Evolutionary conservation across 2,888 invertebrate species (phyloP).

Genomic region (Encarsia formosa): DNA sequence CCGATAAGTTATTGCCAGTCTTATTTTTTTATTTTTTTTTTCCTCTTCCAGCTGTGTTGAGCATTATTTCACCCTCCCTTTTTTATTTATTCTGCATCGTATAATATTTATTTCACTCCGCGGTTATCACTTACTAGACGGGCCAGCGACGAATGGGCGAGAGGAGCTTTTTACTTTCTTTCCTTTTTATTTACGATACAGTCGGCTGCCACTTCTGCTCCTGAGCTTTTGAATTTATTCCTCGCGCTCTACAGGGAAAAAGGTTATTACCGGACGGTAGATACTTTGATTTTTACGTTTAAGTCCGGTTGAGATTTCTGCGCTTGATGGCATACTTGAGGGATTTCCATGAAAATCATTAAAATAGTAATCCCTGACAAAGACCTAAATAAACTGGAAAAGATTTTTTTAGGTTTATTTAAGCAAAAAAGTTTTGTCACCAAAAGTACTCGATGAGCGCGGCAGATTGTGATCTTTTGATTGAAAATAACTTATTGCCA

Average conservation of each 20-base stretch:
- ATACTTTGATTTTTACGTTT: conserved; percentile 24
- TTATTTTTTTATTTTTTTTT: conserved; percentile 12
- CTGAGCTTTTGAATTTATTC: conserved; percentile 28
- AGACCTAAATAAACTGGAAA: too few species aligned
- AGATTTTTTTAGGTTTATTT: too few species aligned
- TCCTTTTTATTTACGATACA: conserved; percentile 13
- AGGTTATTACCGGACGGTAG: conserved; percentile 18
- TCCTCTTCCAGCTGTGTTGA: too few species aligned
- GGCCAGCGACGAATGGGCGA: conserved; percentile 22
- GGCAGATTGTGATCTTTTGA: too few species aligned
- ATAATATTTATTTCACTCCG: conserved; percentile 48
- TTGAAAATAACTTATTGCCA: too few species aligned
- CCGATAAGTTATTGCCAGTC: conserved; percentile 40
- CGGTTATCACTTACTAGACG: conserved; percentile 42
- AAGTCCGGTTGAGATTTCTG: background rate
- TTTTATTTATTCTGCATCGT: conserved; percentile 41
- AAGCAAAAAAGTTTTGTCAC: too few species aligned
- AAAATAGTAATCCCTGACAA: too few species aligned
- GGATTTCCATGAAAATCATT: too few species aligned
- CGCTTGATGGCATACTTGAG: too few species aligned
- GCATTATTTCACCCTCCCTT: too few species aligned
- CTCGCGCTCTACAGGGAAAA: too few species aligned
- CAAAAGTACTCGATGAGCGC: too few species aligned
- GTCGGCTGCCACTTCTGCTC: conserved; percentile 11
- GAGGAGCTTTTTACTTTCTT: conserved; percentile 28